Evolutionary conservation across 2,797 vertebrate species (phyloP), one percentile per base, ranked within the genome.

Genomic region (Aplochiton taeniatus): DNA sequence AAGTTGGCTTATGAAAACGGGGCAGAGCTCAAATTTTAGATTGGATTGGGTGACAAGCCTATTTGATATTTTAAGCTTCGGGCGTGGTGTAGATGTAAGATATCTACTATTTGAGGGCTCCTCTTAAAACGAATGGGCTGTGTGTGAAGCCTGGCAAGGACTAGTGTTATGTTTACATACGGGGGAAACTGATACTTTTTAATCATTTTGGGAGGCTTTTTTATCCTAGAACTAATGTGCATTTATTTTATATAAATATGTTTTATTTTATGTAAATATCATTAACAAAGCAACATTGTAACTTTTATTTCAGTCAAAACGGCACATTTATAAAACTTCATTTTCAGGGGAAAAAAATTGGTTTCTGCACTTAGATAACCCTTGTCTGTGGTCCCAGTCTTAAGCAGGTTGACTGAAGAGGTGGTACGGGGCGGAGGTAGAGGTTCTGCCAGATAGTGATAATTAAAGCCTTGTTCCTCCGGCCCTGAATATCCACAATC

Each of bases 21-120:
- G 78, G 61, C 64, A 63, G 74, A 67, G 65, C 67, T 76, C 80
- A 59, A 74, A 73, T 81, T n/a, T 85, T 64, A 84, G 77, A 78
- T 83, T 58, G 66, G 73, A 70, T 78, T 82, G 70, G 73, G 74
- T 69, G 77, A 72, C 77, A 82, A 48, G 76, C 46, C 58, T 4
- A 17, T 69, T 70, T 46, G 65, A 64, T 75, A 73, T 80, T 81
- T 84, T 74, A 78, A 80, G 74, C 58, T 47, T 13, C 55, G 1
- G 12, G 55, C 55, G 48, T 60, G 69, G 68, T 65, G 48, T 55
- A 62, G 45, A 65, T 64, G 67, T 48, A 66, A 69, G 55, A 67
- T 50, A 45, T 42, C 58, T 17, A 4, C 63, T 80, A 66, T 69
- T 66, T 0, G 41, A 20, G 69, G 43, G 18, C 42, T 59, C 65